These are phyloP conservation scores for Cloeon dipterum DNA, from an alignment of 2,888 invertebrate genomes.

Conservation along the genomic window DNA sequence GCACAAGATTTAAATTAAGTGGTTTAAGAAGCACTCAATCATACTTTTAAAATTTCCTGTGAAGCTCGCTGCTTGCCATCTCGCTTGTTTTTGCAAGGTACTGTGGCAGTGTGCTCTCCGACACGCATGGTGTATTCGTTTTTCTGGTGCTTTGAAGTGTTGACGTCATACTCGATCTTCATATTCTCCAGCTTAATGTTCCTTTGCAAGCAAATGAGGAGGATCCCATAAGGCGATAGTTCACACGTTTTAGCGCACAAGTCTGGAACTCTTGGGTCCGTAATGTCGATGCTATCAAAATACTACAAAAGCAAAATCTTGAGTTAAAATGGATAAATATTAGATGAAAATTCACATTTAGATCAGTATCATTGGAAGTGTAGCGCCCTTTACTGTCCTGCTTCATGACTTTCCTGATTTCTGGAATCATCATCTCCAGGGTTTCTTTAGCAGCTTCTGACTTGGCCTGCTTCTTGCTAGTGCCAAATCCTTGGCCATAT, in stretches of 20 bases:
- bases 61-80: constrained; percentile 93
- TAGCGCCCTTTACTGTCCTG: constrained; percentile 27
- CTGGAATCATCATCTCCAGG: constrained; percentile 75
- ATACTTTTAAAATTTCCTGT: constrained; percentile 71
- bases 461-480: constrained; percentile 91
- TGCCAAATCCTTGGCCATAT: constrained; percentile 84
- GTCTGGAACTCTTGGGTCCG: constrained; percentile 83
- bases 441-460: constrained; percentile 78
- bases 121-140: constrained; percentile 89
- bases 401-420: constrained; percentile 62
- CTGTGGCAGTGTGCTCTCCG: constrained; percentile 73
- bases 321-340: too few species aligned
- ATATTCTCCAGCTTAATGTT: constrained; percentile 83
- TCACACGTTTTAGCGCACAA: constrained; percentile 93
- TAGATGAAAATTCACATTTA: constrained; percentile 25
- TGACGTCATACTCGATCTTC: constrained; percentile 66
- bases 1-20: neutral
- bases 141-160: constrained; percentile 69
- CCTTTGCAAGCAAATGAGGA: constrained; percentile 74
- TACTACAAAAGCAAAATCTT: constrained; percentile 27
- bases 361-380: constrained; percentile 16
- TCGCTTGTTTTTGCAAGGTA: constrained; percentile 86
- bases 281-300: constrained; percentile 81
- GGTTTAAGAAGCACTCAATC: neutral
- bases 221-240: constrained; percentile 81